phyloP scores from a whole-genome alignment of 1,140 invertebrate species.

The Philopotamus ludificatus region DNA sequence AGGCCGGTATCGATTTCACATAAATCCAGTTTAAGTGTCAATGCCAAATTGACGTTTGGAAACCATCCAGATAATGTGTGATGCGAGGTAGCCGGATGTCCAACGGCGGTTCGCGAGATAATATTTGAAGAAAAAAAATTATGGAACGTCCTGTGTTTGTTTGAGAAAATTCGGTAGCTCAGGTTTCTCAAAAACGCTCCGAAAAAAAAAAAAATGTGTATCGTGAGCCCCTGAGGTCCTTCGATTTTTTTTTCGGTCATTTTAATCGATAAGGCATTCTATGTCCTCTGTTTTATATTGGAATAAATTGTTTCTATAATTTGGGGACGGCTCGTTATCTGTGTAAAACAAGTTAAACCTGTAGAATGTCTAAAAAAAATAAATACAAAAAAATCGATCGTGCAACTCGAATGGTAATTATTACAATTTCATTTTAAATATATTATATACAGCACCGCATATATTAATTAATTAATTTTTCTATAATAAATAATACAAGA shows the following conservation, averaged over 20 bases:
- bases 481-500: too few relatives aligned
- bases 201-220: constrained; percentile 8
- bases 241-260: constrained; percentile 13
- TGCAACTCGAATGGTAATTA: too few relatives aligned
- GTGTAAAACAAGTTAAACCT: neutral
- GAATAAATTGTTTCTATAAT: constrained; percentile 34
- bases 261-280: constrained; percentile 32
- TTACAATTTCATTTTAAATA: too few relatives aligned
- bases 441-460: too few relatives aligned
- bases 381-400: too few relatives aligned
- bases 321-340: constrained; percentile 1
- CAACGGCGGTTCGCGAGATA: neutral
- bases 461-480: too few relatives aligned
- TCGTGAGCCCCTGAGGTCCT: constrained; percentile 11
- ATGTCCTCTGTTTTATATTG: constrained; percentile 17
- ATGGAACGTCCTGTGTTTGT: constrained; percentile 3
- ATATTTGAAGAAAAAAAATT: too few relatives aligned
- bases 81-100: constrained; percentile 9
- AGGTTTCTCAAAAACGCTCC: neutral
- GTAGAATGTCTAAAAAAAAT: too few relatives aligned
- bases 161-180: constrained; percentile 31
- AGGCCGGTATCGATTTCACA: constrained; percentile 14
- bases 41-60: constrained; percentile 40
- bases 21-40: constrained; percentile 41
- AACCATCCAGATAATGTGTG: constrained; percentile 38